Percentiles rank a stretch among this genome's conserved stretches.
These are phyloP conservation scores for Lepus americanus DNA, from an alignment of 2,113 vertebrate species.

Conservation along the genomic window DNA sequence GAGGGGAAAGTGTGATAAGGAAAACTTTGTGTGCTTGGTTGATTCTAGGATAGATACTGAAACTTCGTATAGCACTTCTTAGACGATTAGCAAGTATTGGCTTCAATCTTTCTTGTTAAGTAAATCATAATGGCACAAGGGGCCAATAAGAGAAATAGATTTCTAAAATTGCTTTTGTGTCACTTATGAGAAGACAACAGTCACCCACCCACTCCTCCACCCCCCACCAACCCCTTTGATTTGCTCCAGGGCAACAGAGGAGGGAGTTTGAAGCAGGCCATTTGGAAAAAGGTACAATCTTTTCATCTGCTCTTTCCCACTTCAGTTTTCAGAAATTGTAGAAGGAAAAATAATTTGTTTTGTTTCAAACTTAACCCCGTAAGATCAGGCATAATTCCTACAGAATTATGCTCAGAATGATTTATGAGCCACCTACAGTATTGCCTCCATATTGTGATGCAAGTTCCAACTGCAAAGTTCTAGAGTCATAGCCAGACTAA, in stretches of 20 bases:
- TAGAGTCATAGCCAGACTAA: not conserved
- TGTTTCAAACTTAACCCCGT: not conserved
- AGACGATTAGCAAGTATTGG: not conserved
- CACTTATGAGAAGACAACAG: not conserved
- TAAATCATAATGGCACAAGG: not conserved
- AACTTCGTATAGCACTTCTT: not conserved
- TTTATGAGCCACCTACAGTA: fast-evolving
- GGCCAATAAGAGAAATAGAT: not conserved
- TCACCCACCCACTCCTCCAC: not conserved
- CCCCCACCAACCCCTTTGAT: not conserved
- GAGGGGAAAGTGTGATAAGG: not conserved
- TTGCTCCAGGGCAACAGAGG: not conserved
- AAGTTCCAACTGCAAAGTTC: not conserved
- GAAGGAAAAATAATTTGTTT: not conserved
- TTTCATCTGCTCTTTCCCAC: not conserved
- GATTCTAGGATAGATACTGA: not conserved
- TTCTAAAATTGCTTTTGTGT: not conserved
- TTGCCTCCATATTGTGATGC: not conserved
- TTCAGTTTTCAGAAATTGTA: not conserved
- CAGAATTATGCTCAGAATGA: not conserved
- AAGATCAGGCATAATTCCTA: not conserved
- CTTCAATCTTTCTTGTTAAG: not conserved
- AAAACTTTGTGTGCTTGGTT: not conserved
- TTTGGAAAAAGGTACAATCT: not conserved
- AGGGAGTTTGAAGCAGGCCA: not conserved